phyloP scores from a whole-genome alignment of 2,113 vertebrate genomes.

The Marmota flaviventris region DNA sequence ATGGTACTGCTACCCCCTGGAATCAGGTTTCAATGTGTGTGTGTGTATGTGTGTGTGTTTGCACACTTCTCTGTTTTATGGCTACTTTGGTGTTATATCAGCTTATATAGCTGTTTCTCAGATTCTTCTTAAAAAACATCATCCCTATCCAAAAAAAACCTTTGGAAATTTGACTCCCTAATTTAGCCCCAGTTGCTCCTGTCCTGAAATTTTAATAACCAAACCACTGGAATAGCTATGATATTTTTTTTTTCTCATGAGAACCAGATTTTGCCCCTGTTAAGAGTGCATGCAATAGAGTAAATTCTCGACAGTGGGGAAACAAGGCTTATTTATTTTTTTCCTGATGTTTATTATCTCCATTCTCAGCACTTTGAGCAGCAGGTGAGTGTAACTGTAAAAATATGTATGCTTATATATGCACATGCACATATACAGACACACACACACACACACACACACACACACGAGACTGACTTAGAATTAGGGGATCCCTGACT shows the following conservation, averaged over 20 bases:
- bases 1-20: neutral
- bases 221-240: neutral
- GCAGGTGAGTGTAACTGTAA: constrained; percentile 8
- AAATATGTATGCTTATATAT: neutral
- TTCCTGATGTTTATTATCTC: constrained; percentile 28
- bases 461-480: rapidly evolving
- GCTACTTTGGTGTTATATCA: neutral
- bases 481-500: neutral
- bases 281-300: neutral
- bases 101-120: neutral
- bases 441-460: neutral
- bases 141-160: neutral
- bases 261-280: neutral
- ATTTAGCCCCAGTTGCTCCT: neutral
- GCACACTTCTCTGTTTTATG: neutral
- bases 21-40: neutral
- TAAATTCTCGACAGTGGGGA: neutral
- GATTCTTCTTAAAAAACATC: neutral
- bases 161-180: neutral
- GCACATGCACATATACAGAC: too few relatives aligned
- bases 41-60: neutral
- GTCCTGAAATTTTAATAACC: neutral
- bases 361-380: constrained; percentile 35
- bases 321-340: neutral
- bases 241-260: neutral